A percentile compares a stretch with the other conserved stretches of the same genome.
phyloP scores from a whole-genome alignment of 1,140 invertebrate genomes.

The Samia ricini region DNA sequence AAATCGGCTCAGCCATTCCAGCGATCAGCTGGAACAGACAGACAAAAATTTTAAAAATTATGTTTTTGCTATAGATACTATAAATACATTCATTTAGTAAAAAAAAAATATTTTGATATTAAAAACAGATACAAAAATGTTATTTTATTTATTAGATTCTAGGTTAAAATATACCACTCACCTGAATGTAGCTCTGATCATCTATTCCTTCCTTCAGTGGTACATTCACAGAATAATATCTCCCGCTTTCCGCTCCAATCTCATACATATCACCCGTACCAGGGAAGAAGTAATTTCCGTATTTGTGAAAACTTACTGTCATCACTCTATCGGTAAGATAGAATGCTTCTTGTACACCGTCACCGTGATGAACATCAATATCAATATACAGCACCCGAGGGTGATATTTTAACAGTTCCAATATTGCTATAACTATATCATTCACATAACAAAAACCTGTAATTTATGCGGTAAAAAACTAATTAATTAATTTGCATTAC shows the following conservation, averaged over 20 bases:
- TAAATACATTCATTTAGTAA: no score
- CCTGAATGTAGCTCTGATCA: slow-evolving; percentile 93
- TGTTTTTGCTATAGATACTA: no score
- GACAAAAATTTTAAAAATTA: no score
- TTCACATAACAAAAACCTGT: slow-evolving; percentile 98
- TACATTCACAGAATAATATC: slow-evolving; percentile 98
- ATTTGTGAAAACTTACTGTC: slow-evolving; percentile 99
- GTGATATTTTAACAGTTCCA: slow-evolving; percentile 97
- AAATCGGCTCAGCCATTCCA: no score
- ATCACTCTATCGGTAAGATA: slow-evolving; percentile 99
- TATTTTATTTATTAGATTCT: no score
- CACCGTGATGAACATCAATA: slow-evolving; percentile 99
- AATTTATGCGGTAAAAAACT: slow-evolving; percentile 4
- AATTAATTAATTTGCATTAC: slow-evolving; percentile 1
- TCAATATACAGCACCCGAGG: slow-evolving; percentile 98
- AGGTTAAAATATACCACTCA: slow-evolving; percentile 26
- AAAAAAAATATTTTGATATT: no score
- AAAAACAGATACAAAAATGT: no score
- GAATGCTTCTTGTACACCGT: slow-evolving; percentile 99
- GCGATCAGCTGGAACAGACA: no score
- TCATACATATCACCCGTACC: slow-evolving; percentile 99
- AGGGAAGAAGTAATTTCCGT: slow-evolving; percentile 99
- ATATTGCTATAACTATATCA: slow-evolving; percentile 98
- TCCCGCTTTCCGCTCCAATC: slow-evolving; percentile 93
- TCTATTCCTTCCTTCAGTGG: slow-evolving; percentile 98